Evolutionary conservation across 2,888 invertebrate genomes (phyloP).

Genomic region (Plebejus argus): DNA sequence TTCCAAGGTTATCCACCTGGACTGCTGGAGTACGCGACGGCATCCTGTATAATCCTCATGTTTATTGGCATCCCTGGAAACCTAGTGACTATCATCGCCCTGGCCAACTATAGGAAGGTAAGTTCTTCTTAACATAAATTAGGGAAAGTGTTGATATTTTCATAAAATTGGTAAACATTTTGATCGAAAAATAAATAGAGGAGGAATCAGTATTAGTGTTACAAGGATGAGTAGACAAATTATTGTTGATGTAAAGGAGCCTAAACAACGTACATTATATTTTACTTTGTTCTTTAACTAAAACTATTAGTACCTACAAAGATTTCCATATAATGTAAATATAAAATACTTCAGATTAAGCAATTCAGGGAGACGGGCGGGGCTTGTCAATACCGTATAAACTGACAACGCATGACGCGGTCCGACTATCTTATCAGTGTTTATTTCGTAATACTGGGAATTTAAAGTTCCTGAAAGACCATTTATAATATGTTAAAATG

Average conservation of each 20-base stretch:
- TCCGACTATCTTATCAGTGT: slow-evolving; percentile 17
- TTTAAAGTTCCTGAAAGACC: slow-evolving; percentile 17
- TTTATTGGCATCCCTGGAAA: slow-evolving; percentile 90
- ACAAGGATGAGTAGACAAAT: neutral
- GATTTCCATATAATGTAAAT: neutral
- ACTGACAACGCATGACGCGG: slow-evolving; percentile 10
- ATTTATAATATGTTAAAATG: neutral
- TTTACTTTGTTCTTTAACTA: neutral
- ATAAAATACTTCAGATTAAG: neutral
- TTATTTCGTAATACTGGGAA: slow-evolving; percentile 16
- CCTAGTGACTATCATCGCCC: slow-evolving; percentile 87
- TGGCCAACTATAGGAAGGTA: slow-evolving; percentile 88
- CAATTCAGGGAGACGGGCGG: neutral
- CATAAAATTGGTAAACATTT: neutral
- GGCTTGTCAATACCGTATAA: neutral
- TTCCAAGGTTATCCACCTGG: slow-evolving; percentile 85
- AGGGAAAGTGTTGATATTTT: neutral
- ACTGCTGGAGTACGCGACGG: slow-evolving; percentile 84
- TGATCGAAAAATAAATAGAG: neutral
- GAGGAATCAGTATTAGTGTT: neutral
- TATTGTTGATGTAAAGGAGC: too few relatives aligned
- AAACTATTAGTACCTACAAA: neutral
- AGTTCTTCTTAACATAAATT: slow-evolving; percentile 45
- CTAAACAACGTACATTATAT: neutral
- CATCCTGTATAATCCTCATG: slow-evolving; percentile 87